phyloP scores from a whole-genome alignment of 2,797 vertebrate species.

The Muscicapa comitata region DNA sequence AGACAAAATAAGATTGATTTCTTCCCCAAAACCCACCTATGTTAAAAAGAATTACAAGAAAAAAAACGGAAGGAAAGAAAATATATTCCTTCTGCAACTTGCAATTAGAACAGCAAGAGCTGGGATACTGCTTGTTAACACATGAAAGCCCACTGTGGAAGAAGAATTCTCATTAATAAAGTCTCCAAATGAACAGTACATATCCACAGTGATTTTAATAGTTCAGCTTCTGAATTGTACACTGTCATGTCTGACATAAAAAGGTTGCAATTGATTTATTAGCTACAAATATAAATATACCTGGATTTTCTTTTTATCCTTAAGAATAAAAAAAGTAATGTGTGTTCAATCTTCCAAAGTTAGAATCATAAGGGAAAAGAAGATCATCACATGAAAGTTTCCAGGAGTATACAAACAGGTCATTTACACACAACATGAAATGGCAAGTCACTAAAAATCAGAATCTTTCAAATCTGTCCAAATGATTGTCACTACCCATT shows the following conservation, averaged over 20 bases:
- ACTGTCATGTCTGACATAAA: constrained; percentile 7
- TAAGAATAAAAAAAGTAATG: constrained; percentile 14
- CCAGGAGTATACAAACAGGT: not conserved
- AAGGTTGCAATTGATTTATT: not conserved
- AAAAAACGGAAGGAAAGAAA: not conserved
- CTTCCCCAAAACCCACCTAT: not conserved
- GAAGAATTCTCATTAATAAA: not conserved
- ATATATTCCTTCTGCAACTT: not conserved
- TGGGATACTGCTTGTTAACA: not conserved
- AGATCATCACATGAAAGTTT: not conserved
- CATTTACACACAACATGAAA: not conserved
- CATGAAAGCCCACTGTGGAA: not conserved
- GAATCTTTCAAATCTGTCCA: not conserved
- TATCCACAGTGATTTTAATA: constrained; percentile 53
- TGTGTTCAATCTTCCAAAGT: not conserved
- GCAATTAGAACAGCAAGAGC: not conserved
- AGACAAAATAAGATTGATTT: not conserved
- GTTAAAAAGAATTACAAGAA: not conserved
- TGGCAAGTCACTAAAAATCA: not conserved
- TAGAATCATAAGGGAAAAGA: not conserved
- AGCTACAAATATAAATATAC: constrained; percentile 56
- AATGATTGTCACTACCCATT: not conserved
- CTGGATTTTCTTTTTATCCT: not conserved
- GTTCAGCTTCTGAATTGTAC: not conserved
- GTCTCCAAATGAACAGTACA: not conserved